Evolutionary conservation across 35 echinoderm and acorn worm species (phyloP), one percentile per base, ranked within the genome.

Genomic region (Hemicentrotus pulcherrimus): DNA sequence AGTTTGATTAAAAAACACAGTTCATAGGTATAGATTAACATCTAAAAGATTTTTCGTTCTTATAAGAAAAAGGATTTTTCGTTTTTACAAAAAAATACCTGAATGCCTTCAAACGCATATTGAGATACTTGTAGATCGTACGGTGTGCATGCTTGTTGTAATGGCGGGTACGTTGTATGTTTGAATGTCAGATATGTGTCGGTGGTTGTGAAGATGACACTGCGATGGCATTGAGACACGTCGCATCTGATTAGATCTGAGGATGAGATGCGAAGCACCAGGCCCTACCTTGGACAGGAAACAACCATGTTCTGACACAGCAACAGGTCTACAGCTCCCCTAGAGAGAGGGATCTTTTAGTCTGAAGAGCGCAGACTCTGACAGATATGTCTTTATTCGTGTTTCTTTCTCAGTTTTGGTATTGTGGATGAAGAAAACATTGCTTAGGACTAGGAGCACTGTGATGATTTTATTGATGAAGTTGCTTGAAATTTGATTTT

Each of bases 281-380:
- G 65, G 65, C 19, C 28, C 22, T 28, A 78, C 24, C 65, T 8
- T 18, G 24, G 65, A 78, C 65, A 78, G 65, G 65, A 78, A 78
- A 78, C 65, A 78, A 28, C 65, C 19, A 78, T 78, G 65, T n/a
- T 78, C 65, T 78, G 65, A 78, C 65, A 78, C 65, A 78, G 65
- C 65, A 78, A 78, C 65, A 78, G 65, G 65, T 78, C 65, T 78
- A 78, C 65, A 28, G 65, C 65, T 78, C 65, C 65, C 65, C 65
- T n/a, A n/a, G 28, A 22, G 65, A 78, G 65, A 78, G 2, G 24
- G 4, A n/a, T 28, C 8, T 28, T 59, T 8, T 28, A 78, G 65
- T 78, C 65, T 78, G 28, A 28, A n/a, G 7, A 78, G 22, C 7
- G 5, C 19, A 78, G 65, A 78, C 22, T 78, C 8, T 78, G 61